Conservation (phyloP, 1,140 invertebrate genomes). For the Oscheius sp. region DNA sequence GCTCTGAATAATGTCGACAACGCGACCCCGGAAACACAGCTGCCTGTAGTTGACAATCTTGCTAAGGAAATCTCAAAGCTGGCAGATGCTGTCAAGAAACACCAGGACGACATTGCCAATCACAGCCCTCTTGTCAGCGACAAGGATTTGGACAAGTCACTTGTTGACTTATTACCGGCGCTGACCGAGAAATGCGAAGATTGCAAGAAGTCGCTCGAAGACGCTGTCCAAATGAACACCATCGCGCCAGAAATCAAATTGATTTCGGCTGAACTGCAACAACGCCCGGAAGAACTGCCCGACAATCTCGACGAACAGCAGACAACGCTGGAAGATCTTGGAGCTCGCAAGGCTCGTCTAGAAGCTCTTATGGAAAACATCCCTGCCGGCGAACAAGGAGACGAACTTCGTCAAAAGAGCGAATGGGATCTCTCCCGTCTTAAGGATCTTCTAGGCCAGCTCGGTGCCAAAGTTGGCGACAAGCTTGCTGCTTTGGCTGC, state of each 20-base stretch:
- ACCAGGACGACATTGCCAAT: neutral
- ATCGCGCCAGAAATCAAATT: constrained; percentile 23
- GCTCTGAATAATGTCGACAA: neutral
- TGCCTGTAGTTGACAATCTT: constrained; percentile 3
- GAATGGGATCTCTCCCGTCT: constrained; percentile 43
- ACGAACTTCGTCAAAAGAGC: constrained; percentile 45
- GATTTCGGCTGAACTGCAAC: constrained; percentile 15
- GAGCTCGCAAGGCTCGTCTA: constrained; percentile 36
- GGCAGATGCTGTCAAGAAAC: neutral
- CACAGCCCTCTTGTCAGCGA: neutral
- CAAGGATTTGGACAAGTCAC: neutral
- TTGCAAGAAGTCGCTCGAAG: constrained; percentile 13
- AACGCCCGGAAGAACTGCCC: constrained; percentile 14
- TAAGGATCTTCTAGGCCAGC: constrained; percentile 39
- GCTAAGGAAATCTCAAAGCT: neutral
- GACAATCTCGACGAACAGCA: constrained; percentile 42
- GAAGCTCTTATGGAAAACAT: constrained; percentile 38
- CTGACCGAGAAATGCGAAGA: constrained; percentile 9
- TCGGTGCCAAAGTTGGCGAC: constrained; percentile 47
- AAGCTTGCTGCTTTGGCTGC: constrained; percentile 48
- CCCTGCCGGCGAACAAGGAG: constrained; percentile 32
- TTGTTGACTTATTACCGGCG: neutral
- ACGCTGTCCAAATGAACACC: constrained; percentile 12
- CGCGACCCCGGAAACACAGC: neutral
- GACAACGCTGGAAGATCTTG: constrained; percentile 33